Percentiles rank a stretch among this genome's conserved stretches.
These are phyloP conservation scores for Agrilus biguttatus DNA, from an alignment of 2,888 invertebrate genomes.

Conservation along the genomic window DNA sequence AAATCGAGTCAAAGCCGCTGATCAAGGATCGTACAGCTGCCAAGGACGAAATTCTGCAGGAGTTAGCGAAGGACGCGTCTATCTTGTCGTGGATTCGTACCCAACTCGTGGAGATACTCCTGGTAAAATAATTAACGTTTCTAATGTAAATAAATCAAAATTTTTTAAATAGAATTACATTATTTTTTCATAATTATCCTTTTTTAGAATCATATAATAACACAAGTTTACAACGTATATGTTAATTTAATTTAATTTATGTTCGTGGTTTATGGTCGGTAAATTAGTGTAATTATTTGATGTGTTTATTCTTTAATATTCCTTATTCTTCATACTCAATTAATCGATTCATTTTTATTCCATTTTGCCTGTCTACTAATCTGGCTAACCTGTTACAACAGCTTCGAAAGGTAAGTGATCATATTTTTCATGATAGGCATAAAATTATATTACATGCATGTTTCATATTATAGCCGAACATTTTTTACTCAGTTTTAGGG, in stretches of 20 bases:
- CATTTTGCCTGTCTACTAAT: constrained; percentile 19
- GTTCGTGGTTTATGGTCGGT: too few relatives aligned
- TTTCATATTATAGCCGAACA: too few relatives aligned
- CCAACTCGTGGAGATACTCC: constrained; percentile 31
- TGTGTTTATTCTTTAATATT: too few relatives aligned
- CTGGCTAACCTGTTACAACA: constrained; percentile 8
- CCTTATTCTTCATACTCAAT: neutral
- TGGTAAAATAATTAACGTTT: constrained; percentile 16
- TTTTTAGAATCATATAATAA: too few relatives aligned
- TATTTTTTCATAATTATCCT: too few relatives aligned
- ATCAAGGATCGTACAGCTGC: constrained; percentile 63
- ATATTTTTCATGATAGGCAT: too few relatives aligned
- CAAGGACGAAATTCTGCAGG: constrained; percentile 52
- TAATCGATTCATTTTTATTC: constrained; percentile 11
- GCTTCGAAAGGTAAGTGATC: constrained; percentile 12
- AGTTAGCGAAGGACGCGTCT: constrained; percentile 45
- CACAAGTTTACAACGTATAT: too few relatives aligned
- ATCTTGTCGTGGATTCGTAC: constrained; percentile 36
- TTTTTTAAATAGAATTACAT: too few relatives aligned
- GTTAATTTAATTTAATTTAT: too few relatives aligned
- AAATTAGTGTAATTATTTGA: too few relatives aligned
- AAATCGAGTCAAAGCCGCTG: constrained; percentile 36
- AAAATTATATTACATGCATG: neutral
- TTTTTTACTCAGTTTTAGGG: too few relatives aligned
- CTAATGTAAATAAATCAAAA: too few relatives aligned